Evolutionary conservation across 1,140 invertebrate species (phyloP).

Genomic region (Penaeus chinensis): DNA sequence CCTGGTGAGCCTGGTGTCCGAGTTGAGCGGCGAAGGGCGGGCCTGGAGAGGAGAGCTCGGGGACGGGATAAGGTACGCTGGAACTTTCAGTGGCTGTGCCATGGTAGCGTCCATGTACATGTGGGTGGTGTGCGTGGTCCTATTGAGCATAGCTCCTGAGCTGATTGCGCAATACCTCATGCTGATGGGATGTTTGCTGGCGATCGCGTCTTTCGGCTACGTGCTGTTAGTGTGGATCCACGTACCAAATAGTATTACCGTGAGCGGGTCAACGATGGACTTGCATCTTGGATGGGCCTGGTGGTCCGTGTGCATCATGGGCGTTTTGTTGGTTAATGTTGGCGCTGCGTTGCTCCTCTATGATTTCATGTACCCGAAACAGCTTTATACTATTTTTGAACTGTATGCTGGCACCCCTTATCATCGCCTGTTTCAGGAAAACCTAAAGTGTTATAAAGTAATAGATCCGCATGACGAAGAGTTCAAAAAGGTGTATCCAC

Average conservation of each 20-base stretch:
- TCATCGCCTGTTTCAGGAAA: not conserved
- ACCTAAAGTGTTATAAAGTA: too few species aligned
- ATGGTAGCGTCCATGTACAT: conserved; percentile 20
- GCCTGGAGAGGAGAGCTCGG: conserved; percentile 31
- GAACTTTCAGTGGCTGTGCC: not conserved
- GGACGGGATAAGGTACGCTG: conserved; percentile 20
- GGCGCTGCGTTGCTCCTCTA: conserved; percentile 25
- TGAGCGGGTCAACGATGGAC: conserved; percentile 2
- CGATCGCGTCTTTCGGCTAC: not conserved
- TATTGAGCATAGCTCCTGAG: conserved; percentile 30
- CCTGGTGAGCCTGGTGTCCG: conserved; percentile 22
- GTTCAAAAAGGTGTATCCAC: too few species aligned
- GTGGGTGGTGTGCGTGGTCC: conserved; percentile 37
- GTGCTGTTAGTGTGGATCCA: not conserved
- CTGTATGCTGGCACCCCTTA: conserved; percentile 1
- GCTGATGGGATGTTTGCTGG: conserved; percentile 12
- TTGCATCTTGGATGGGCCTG: conserved; percentile 23
- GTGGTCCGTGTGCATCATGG: conserved; percentile 16
- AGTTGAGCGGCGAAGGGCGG: conserved; percentile 24
- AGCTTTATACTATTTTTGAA: conserved; percentile 26
- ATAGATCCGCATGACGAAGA: too few species aligned
- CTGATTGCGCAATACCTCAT: conserved; percentile 9
- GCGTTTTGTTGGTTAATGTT: not conserved
- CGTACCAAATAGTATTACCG: not conserved
- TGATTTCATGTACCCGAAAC: conserved; percentile 9